phyloP scores from a whole-genome alignment of 2,888 invertebrate genomes.

The Drosophila mimica region DNA sequence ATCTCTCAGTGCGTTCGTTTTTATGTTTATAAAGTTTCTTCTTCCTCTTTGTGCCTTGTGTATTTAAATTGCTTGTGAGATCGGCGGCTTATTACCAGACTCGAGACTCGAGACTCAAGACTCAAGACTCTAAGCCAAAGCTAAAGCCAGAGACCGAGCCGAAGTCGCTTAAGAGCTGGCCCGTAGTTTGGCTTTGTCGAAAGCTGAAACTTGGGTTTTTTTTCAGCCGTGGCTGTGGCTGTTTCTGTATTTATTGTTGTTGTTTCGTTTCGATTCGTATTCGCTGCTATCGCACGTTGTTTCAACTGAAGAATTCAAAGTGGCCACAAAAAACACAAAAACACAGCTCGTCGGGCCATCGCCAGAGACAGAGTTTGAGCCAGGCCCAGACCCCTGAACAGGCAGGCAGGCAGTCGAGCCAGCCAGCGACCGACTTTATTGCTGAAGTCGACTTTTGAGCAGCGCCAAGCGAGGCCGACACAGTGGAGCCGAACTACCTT shows the following conservation, averaged over 20 bases:
- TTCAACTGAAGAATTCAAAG: constrained; percentile 74
- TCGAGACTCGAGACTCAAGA: constrained; percentile 22
- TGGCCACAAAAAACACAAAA: constrained; percentile 51
- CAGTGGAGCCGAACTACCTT: constrained; percentile 50
- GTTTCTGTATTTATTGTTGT: constrained; percentile 6
- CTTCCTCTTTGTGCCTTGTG: constrained; percentile 74
- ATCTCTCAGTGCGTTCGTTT: constrained; percentile 50
- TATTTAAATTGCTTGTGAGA: constrained; percentile 78
- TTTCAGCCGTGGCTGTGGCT: constrained; percentile 12
- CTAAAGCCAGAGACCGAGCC: constrained; percentile 17
- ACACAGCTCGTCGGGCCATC: constrained; percentile 25
- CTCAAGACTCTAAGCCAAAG: constrained; percentile 22
- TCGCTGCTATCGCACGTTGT: constrained; percentile 70
- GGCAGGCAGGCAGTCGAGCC: constrained; percentile 27
- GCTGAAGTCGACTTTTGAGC: constrained; percentile 72
- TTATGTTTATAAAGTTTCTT: constrained; percentile 75
- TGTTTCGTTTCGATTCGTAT: constrained; percentile 45
- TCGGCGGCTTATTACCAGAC: constrained; percentile 56
- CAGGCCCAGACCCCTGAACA: constrained; percentile 62
- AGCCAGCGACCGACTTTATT: constrained; percentile 76
- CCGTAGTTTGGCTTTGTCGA: constrained; percentile 62
- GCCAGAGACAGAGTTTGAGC: constrained; percentile 41
- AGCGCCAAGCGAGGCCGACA: constrained; percentile 57
- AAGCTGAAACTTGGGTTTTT: constrained; percentile 76
- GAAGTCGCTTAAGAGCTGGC: constrained; percentile 33